These are phyloP conservation scores for Gymnocheta viridis DNA, from an alignment of 2,888 invertebrate species.

Conservation along the genomic window DNA sequence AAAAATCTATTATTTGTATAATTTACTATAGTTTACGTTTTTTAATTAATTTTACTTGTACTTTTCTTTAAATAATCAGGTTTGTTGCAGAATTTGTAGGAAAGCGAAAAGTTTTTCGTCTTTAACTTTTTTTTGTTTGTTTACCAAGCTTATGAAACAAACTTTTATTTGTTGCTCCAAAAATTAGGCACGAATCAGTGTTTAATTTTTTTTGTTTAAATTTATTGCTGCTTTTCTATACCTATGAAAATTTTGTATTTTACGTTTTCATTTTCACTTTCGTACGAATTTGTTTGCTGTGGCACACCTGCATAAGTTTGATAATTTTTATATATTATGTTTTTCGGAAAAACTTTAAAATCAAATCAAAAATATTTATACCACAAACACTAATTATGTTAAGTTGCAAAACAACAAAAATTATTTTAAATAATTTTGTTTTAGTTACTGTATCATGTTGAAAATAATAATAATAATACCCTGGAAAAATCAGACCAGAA, in stretches of 20 bases:
- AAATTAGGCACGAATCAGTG: not conserved
- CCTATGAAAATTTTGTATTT: not conserved
- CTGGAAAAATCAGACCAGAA: not conserved
- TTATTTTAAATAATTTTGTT: conserved; percentile 48
- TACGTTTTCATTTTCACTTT: not conserved
- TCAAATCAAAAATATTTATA: conserved; percentile 60
- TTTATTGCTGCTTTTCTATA: not conserved
- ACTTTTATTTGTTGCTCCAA: not conserved
- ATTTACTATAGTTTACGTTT: conserved; percentile 4
- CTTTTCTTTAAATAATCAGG: conserved; percentile 19
- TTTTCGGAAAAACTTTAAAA: conserved; percentile 66
- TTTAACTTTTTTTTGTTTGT: not conserved
- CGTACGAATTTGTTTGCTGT: not conserved
- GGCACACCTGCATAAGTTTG: not conserved
- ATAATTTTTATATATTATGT: conserved; percentile 41
- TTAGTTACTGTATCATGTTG: conserved; percentile 43
- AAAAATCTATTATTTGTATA: conserved; percentile 12
- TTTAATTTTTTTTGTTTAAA: not conserved
- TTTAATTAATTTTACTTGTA: conserved; percentile 21
- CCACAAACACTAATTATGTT: conserved; percentile 36
- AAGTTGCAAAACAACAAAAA: conserved; percentile 39
- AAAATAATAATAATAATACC: not conserved
- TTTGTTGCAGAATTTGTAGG: not conserved
- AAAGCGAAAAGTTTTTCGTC: not conserved
- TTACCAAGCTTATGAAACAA: not conserved